Evolutionary conservation across 2,113 vertebrate species (phyloP), one percentile per base, ranked within the genome.

Genomic region (Amblyopsis rosae): DNA sequence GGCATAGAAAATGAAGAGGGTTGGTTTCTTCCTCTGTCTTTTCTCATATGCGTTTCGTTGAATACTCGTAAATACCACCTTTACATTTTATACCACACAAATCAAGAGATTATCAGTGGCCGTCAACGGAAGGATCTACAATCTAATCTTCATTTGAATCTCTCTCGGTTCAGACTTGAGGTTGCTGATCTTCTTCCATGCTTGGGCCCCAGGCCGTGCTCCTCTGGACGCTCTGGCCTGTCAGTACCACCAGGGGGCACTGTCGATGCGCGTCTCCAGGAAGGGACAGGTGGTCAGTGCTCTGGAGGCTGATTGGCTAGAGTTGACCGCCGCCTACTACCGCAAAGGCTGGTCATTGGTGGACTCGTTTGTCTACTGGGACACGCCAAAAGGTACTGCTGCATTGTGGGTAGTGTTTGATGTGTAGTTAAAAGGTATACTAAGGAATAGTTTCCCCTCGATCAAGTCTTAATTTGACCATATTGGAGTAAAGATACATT

Each of bases 351-450:
- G 97, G 87, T 95, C 96, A 6, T 87, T 99, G 84, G 92, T 96
- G 45, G 98, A 98, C 88, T 96, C 96, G 61, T 96, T 98, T 66
- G 93, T 99, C 15, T 94, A 93, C 90, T 99, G 97, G 97, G 96
- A 98, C 81, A 86, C 93, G 3, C 90, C 93, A 1, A 96, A 92
- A 96, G 96, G 97, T 99, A 12, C 26, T 49, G 48, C 54, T 56
- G 54, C n/a, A 47, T 19, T 17, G 12, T 59, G 1, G 3, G 33
- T 12, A 9, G 4, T 9, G 81, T 72, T 2, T 13, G 11, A 33
- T 35, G 54, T 47, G 1, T 8, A 17, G 32, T n/a, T 12, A 15
- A 3, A 19, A 41, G 35, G 35, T 41, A 41, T 7, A 41, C 35
- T 41, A 41, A 41, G 35, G 35, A 41, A 26, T 1, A 26, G 26